Conservation (phyloP, 2,888 invertebrate genomes). For the Tinea semifulvella region DNA sequence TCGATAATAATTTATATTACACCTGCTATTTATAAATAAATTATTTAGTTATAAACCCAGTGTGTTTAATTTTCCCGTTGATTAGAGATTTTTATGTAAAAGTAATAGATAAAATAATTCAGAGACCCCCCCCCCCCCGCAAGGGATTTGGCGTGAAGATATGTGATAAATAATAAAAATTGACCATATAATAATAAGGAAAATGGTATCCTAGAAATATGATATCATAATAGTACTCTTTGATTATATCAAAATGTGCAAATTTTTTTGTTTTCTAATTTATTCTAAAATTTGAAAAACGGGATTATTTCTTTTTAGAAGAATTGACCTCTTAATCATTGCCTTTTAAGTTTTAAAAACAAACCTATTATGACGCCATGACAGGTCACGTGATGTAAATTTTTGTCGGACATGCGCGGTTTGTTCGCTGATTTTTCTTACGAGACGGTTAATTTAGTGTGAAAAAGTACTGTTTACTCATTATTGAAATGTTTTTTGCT, state of each 20-base stretch:
- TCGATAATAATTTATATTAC: not conserved
- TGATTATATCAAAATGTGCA: not conserved
- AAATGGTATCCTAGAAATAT: not conserved
- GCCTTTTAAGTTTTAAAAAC: not conserved
- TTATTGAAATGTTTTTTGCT: slow-evolving; percentile 23
- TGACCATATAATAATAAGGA: slow-evolving; percentile 21
- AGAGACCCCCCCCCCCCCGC: too few relatives aligned
- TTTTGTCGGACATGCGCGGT: slow-evolving; percentile 61
- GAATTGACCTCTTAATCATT: not conserved
- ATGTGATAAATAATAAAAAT: not conserved
- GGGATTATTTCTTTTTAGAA: not conserved
- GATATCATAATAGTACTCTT: too few relatives aligned
- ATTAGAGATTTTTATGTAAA: too few relatives aligned
- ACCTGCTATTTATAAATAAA: too few relatives aligned
- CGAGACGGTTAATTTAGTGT: slow-evolving; percentile 43
- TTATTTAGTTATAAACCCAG: too few relatives aligned
- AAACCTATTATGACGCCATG: slow-evolving; percentile 46
- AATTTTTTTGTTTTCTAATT: not conserved
- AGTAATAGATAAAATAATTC: too few relatives aligned
- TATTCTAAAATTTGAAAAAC: not conserved
- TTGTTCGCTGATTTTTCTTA: slow-evolving; percentile 44
- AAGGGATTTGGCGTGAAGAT: too few relatives aligned
- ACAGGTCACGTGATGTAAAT: slow-evolving; percentile 68
- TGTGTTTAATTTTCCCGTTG: too few relatives aligned
- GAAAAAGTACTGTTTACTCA: slow-evolving; percentile 33